These are phyloP conservation scores for Mesocentrotus franciscanus DNA, from an alignment of 53 echinoderm and acorn worm genomes.

Conservation along the genomic window DNA sequence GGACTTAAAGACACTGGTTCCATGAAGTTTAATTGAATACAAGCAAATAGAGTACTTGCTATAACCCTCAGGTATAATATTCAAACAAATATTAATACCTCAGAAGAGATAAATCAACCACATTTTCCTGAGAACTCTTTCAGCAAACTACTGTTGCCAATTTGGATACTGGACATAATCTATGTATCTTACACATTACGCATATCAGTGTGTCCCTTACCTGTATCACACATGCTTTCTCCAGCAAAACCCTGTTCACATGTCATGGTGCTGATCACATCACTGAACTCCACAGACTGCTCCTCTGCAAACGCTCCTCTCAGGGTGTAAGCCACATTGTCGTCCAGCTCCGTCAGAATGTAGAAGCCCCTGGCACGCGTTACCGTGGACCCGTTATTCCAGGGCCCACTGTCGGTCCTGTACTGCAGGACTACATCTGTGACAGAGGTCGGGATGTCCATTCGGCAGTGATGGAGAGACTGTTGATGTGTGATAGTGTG, in stretches of 20 bases:
- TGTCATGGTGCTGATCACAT: not conserved
- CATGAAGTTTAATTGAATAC: not conserved
- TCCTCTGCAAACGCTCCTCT: not conserved
- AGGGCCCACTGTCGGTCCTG: slow-evolving; percentile 57
- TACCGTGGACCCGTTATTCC: slow-evolving; percentile 70
- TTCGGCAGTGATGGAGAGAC: slow-evolving; percentile 70
- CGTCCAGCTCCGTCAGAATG: slow-evolving; percentile 65
- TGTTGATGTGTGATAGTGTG: slow-evolving; percentile 66
- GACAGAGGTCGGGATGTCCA: slow-evolving; percentile 71
- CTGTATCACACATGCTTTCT: slow-evolving; percentile 72
- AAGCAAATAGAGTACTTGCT: not conserved
- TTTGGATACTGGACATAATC: not conserved
- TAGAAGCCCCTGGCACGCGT: slow-evolving; percentile 68
- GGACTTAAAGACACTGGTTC: no score
- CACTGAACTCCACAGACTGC: slow-evolving; percentile 18
- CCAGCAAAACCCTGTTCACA: slow-evolving; percentile 72
- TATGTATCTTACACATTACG: not conserved
- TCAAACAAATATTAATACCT: not conserved
- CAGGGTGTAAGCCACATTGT: not conserved
- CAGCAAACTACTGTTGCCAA: not conserved
- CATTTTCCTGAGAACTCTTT: not conserved
- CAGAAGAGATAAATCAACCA: not conserved
- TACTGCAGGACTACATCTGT: slow-evolving; percentile 74
- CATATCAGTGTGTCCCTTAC: not conserved
- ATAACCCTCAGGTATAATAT: not conserved